Conservation (phyloP, 2,113 vertebrate species). For the Notechis scutatus region DNA sequence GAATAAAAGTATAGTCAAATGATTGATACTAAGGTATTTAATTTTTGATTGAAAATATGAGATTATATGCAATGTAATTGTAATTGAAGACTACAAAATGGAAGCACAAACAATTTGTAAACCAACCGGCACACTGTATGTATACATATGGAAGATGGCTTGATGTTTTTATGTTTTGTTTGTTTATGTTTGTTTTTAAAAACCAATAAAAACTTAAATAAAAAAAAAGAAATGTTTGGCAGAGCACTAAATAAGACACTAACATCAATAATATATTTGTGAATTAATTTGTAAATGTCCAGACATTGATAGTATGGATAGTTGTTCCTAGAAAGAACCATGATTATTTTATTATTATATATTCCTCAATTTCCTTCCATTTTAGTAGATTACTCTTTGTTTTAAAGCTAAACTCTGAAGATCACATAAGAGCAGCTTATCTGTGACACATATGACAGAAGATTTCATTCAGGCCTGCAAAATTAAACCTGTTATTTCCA, state of each 20-base stretch:
- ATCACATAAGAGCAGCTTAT: constrained; percentile 10
- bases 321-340: neutral
- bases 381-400: neutral
- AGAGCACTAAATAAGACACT: neutral
- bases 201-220: too few species aligned
- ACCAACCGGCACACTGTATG: too few species aligned
- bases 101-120: too few species aligned
- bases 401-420: constrained; percentile 1
- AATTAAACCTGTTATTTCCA: constrained; percentile 19
- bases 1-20: too few species aligned
- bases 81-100: too few species aligned
- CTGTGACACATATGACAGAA: constrained; percentile 3
- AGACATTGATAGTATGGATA: neutral
- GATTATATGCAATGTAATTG: too few species aligned
- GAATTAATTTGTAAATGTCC: neutral
- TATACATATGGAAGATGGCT: too few species aligned
- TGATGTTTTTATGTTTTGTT: too few species aligned
- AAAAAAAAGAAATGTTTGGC: neutral
- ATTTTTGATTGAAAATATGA: too few species aligned
- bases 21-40: too few species aligned
- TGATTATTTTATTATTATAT: neutral
- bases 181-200: too few species aligned
- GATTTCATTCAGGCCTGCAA: constrained; percentile 23
- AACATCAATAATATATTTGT: neutral
- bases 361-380: neutral